Base-by-base conservation (phyloP, 2,888 invertebrate species). In the Lasioglossum vierecki region DNA sequence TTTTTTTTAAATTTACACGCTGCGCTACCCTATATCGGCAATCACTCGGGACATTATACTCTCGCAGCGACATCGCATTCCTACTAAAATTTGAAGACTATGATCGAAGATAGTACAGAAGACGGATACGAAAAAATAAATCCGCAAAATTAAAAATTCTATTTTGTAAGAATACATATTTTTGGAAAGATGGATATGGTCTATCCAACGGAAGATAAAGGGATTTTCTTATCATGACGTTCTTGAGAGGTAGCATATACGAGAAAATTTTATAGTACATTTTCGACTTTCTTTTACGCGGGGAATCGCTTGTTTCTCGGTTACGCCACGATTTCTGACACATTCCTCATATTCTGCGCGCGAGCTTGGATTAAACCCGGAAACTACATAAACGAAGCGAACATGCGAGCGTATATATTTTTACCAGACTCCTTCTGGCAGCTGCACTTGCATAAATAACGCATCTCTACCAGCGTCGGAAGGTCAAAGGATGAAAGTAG, bases 371-470 rank as follows among this genome's bases (percentile, higher is more conserved):
- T 80, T 13, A 53, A 30, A 44, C 22, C 46, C 26, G n/a, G 15
- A 13, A 30, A 26, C 44, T n/a, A 13, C 41, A 1, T 9, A 72
- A 46, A 5, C 2, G 15, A 49, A 15, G 9, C 2, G 76, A 18
- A n/a, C 22, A 22, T 15, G 13, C 30, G 30, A 22, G 53, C 46
- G n/a, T 75, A 53, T 75, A 53, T 44, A 39, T 80, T 81, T 79
- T 73, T 49, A 53, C n/a, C 35, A 22, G n/a, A 44, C 77, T 85
- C 63, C 72, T 76, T 71, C 44, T n/a, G 35, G 70, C 68, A 63
- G 35, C 60, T 66, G 82, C 76, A 60, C 76, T 76, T 78, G 76
- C 81, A 79, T 76, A 85, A 76, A 72, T 85, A 81, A 78, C 85
- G 68, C 71, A 81, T 81, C 74, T 57, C 70, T 74, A 72, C 35